A percentile compares a stretch with the other conserved stretches of the same genome.
These are phyloP conservation scores for Rallus crepitans DNA, from an alignment of 2,797 vertebrate species.

Conservation along the genomic window DNA sequence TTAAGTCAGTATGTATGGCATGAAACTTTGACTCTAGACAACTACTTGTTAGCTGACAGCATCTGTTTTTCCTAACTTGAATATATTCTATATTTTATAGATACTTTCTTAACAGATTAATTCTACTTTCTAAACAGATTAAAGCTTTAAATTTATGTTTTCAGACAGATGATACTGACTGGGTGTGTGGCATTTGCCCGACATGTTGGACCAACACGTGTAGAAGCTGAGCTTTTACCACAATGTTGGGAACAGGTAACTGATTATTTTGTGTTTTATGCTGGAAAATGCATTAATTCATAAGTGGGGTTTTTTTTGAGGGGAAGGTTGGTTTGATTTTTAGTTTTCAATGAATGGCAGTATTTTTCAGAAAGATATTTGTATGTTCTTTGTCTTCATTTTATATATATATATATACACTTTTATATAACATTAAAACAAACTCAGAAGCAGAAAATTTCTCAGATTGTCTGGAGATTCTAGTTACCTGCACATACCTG, in stretches of 20 bases:
- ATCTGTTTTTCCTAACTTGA: background rate
- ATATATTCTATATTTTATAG: background rate
- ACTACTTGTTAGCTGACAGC: background rate
- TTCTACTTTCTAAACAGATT: background rate
- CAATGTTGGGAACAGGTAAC: constrained; percentile 99
- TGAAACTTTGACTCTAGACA: background rate
- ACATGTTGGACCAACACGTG: constrained; percentile 96
- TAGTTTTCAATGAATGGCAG: background rate
- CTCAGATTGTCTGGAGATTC: background rate
- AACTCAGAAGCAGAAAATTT: background rate
- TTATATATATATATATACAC: background rate
- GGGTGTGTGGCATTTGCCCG: constrained; percentile 97
- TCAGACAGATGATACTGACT: constrained; percentile 97
- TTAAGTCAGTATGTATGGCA: background rate
- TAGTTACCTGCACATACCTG: background rate
- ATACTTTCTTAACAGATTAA: background rate
- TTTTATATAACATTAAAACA: background rate
- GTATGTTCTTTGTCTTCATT: background rate
- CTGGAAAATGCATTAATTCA: background rate
- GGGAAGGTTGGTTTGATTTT: background rate
- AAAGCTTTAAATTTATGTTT: constrained; percentile 31
- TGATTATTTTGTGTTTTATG: background rate
- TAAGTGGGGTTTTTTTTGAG: background rate
- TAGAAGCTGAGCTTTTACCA: constrained; percentile 97
- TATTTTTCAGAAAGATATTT: background rate